Conservation (phyloP, 2,888 invertebrate genomes). For the Drosophila subsilvestris region DNA sequence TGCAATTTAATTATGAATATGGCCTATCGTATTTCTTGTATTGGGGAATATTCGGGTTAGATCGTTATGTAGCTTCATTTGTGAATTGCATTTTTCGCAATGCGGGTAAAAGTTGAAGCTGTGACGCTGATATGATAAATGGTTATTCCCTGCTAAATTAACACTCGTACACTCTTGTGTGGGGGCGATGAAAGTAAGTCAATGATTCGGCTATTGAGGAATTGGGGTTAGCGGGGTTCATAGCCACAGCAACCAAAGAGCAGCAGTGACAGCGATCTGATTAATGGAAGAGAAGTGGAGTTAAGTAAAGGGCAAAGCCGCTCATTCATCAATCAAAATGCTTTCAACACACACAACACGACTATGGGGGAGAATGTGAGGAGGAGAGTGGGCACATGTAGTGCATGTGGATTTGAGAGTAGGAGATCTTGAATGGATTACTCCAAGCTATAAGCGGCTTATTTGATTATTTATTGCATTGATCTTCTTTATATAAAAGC, state of each 20-base stretch:
- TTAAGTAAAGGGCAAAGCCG: constrained; percentile 1
- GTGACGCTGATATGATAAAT: constrained; percentile 41
- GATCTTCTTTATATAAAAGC: constrained; percentile 1
- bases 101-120: constrained; percentile 63
- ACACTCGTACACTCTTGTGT: constrained; percentile 24
- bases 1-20: constrained; percentile 68
- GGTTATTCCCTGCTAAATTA: constrained; percentile 26
- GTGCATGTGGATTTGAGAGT: constrained; percentile 10
- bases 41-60: neutral
- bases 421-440: neutral
- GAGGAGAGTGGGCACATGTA: neutral
- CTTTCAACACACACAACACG: constrained; percentile 27
- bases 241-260: constrained; percentile 10
- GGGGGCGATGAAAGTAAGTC: constrained; percentile 64
- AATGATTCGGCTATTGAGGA: constrained; percentile 33
- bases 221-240: constrained; percentile 5
- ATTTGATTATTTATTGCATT: constrained; percentile 1
- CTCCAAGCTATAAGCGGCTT: constrained; percentile 17
- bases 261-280: constrained; percentile 25
- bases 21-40: constrained; percentile 11
- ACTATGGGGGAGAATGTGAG: neutral
- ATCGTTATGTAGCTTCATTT: constrained; percentile 28
- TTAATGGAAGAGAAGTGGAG: constrained; percentile 16
- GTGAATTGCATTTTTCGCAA: constrained; percentile 60
- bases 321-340: constrained; percentile 58